Percentiles rank a stretch among this genome's conserved stretches.
Evolutionary conservation across 1,140 invertebrate species (phyloP).

Genomic region (Aphaenogaster floridana): DNA sequence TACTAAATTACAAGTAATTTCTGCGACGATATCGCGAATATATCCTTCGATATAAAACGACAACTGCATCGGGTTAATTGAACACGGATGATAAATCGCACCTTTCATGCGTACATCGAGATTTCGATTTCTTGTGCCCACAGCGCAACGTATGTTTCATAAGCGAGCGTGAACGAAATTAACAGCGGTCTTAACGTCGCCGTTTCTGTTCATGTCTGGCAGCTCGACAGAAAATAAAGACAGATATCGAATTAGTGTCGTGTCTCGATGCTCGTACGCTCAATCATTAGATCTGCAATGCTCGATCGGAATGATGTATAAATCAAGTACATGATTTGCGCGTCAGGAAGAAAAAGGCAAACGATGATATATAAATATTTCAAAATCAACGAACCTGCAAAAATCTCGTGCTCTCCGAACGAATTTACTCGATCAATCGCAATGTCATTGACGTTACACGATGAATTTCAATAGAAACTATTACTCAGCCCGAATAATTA

Average conservation of each 20-base stretch:
- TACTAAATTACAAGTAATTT: conserved; percentile 13
- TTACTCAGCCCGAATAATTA: conserved; percentile 10
- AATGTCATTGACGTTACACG: background rate
- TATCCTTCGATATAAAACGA: conserved; percentile 6
- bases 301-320: background rate
- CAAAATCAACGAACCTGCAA: background rate
- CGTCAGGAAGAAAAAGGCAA: background rate
- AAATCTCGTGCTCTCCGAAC: background rate
- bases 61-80: conserved; percentile 27
- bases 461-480: conserved; percentile 34
- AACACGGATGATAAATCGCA: conserved; percentile 27
- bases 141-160: conserved; percentile 1
- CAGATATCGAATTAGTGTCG: conserved; percentile 58
- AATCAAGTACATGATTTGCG: background rate
- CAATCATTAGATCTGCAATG: conserved; percentile 38
- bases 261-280: background rate
- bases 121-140: conserved; percentile 23
- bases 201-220: background rate
- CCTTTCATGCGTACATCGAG: background rate
- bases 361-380: conserved; percentile 22
- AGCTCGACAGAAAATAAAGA: conserved; percentile 33
- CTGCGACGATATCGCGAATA: background rate
- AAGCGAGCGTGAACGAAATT: conserved; percentile 46
- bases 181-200: conserved; percentile 24
- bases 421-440: conserved; percentile 27